A percentile compares a stretch with the other conserved stretches of the same genome.
phyloP scores from a whole-genome alignment of 2,888 invertebrate genomes.

The Drosophila recens region DNA sequence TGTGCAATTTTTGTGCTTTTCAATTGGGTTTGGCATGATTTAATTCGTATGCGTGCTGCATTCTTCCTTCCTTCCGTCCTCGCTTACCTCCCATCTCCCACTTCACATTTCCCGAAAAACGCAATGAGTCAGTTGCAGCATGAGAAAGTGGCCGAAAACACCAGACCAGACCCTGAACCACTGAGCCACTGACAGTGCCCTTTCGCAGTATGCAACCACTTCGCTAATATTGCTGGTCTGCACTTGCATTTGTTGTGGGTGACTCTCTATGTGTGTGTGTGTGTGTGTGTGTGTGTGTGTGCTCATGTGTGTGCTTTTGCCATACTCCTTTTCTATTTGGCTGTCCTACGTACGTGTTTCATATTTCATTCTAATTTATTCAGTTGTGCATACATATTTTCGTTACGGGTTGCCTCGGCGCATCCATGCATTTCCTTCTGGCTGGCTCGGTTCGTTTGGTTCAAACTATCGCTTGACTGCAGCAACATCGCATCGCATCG shows the following conservation, averaged over 20 bases:
- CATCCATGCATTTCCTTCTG: conserved; percentile 80
- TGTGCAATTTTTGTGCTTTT: conserved; percentile 48
- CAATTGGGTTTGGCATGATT: conserved; percentile 67
- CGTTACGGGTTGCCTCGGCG: conserved; percentile 78
- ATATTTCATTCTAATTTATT: conserved; percentile 80
- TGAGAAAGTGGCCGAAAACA: conserved; percentile 35
- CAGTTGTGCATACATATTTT: conserved; percentile 80
- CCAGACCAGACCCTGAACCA: conserved; percentile 7
- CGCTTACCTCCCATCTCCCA: too few species aligned
- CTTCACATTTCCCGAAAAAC: conserved; percentile 27
- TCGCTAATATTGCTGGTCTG: conserved; percentile 51
- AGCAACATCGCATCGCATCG: conserved; percentile 32
- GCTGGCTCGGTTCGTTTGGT: conserved; percentile 78
- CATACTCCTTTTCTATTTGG: not conserved
- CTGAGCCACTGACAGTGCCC: conserved; percentile 1
- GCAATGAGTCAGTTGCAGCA: conserved; percentile 69
- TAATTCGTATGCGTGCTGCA: conserved; percentile 65
- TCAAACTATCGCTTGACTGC: conserved; percentile 76
- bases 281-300: not conserved
- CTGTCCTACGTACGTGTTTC: conserved; percentile 76
- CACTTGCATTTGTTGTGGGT: conserved; percentile 64
- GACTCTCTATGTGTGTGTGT: conserved; percentile 34
- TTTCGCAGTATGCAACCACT: conserved; percentile 26
- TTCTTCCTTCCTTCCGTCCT: not conserved
- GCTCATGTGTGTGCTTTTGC: conserved; percentile 1